Conservation (phyloP, 2,797 vertebrate genomes). For the Helostoma temminkii region DNA sequence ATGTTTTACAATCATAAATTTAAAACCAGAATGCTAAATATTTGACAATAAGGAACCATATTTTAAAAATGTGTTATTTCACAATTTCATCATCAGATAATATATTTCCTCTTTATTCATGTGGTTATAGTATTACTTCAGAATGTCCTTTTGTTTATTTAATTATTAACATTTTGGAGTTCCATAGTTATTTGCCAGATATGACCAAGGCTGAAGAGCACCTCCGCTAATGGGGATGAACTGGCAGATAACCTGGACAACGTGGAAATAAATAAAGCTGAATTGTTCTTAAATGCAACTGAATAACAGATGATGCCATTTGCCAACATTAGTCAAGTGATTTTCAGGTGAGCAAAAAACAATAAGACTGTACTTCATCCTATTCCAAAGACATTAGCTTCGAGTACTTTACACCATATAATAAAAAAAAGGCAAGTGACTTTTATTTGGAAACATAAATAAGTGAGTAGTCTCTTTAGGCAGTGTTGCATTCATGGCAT, state of each 20-base stretch:
- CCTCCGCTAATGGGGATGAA: not conserved
- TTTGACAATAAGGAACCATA: no score
- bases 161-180: no score
- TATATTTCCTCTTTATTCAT: no score
- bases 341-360: conserved; percentile 60
- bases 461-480: conserved; percentile 52
- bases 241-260: not conserved
- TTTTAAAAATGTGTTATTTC: no score
- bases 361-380: conserved; percentile 49
- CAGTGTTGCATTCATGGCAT: conserved; percentile 30
- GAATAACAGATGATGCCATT: conserved; percentile 57
- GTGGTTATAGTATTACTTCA: no score
- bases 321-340: conserved; percentile 40
- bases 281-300: conserved; percentile 36
- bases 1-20: no score
- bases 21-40: no score
- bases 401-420: conserved; percentile 56
- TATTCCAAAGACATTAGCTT: conserved; percentile 60
- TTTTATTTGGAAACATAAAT: conserved; percentile 68
- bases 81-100: no score
- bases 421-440: conserved; percentile 40
- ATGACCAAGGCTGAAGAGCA: conserved; percentile 9
- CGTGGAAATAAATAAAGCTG: no score
- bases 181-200: not conserved
- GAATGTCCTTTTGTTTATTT: no score